These are phyloP conservation scores for Kryptolebias ocellatus DNA, from an alignment of 2,797 vertebrate species.

Conservation along the genomic window DNA sequence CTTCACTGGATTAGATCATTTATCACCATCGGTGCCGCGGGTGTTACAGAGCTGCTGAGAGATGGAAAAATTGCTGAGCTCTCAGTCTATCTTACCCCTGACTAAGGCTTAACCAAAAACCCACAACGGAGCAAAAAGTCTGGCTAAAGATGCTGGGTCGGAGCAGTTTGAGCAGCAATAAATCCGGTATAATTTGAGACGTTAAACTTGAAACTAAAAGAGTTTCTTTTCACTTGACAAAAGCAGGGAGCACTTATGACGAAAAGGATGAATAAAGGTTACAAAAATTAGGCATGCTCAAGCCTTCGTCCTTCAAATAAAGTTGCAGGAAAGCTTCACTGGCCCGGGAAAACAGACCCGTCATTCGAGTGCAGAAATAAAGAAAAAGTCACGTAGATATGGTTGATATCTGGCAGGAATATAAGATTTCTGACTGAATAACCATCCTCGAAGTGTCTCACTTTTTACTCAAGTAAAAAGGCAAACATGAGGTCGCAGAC, in stretches of 20 bases:
- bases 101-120: slow-evolving; percentile 50
- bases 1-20: slow-evolving; percentile 54
- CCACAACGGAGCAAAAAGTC: slow-evolving; percentile 24
- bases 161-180: slow-evolving; percentile 46
- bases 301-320: too few species aligned
- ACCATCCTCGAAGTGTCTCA: too few species aligned
- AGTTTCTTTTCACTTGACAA: not conserved
- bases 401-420: too few species aligned
- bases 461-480: too few species aligned
- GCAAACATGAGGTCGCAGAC: too few species aligned
- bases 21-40: slow-evolving; percentile 52
- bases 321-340: too few species aligned
- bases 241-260: too few species aligned
- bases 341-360: not conserved
- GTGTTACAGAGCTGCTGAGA: slow-evolving; percentile 49
- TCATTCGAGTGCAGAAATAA: not conserved
- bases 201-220: not conserved
- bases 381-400: not conserved
- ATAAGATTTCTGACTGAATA: too few species aligned
- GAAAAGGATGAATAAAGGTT: too few species aligned
- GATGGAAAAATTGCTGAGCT: slow-evolving; percentile 57
- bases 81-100: slow-evolving; percentile 38
- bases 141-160: slow-evolving; percentile 33
- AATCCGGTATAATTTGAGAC: slow-evolving; percentile 47
- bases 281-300: too few species aligned